Evolutionary conservation across 2,888 invertebrate genomes (phyloP).

Genomic region (Oconnorella tubifera): DNA sequence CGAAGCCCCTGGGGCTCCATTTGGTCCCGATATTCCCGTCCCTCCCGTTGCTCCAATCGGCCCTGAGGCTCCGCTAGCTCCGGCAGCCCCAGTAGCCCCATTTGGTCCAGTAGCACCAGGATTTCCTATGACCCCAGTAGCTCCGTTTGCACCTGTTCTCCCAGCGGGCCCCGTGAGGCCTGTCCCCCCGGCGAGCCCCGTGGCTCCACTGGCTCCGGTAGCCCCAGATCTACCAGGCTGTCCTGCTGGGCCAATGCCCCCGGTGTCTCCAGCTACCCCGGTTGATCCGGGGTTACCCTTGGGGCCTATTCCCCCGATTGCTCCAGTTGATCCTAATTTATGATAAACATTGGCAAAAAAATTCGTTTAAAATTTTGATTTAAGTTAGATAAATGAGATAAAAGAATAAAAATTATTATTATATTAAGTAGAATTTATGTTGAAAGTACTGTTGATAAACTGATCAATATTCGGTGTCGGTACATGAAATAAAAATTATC

Average conservation of each 20-base stretch:
- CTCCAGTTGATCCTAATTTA: not conserved
- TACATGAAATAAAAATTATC: no score
- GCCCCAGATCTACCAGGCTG: not conserved
- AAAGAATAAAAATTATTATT: no score
- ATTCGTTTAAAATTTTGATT: no score
- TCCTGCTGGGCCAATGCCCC: not conserved
- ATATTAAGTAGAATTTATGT: no score
- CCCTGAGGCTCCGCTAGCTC: slow-evolving; percentile 21
- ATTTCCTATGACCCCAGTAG: slow-evolving; percentile 10
- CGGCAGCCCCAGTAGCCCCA: not conserved
- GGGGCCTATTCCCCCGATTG: not conserved
- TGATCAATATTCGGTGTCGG: no score
- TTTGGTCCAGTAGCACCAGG: slow-evolving; percentile 8
- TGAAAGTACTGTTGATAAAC: no score
- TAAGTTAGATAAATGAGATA: no score
- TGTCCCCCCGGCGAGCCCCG: not conserved
- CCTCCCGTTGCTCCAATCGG: slow-evolving; percentile 8
- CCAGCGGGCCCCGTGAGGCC: slow-evolving; percentile 4
- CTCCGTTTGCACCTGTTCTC: slow-evolving; percentile 10
- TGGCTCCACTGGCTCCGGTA: not conserved
- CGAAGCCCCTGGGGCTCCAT: not conserved
- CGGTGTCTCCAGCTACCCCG: not conserved
- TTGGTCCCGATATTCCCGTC: slow-evolving; percentile 6
- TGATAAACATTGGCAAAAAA: no score
- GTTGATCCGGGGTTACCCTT: not conserved